phyloP scores from a whole-genome alignment of 2,113 vertebrate genomes.

The Rhodinocichla rosea region DNA sequence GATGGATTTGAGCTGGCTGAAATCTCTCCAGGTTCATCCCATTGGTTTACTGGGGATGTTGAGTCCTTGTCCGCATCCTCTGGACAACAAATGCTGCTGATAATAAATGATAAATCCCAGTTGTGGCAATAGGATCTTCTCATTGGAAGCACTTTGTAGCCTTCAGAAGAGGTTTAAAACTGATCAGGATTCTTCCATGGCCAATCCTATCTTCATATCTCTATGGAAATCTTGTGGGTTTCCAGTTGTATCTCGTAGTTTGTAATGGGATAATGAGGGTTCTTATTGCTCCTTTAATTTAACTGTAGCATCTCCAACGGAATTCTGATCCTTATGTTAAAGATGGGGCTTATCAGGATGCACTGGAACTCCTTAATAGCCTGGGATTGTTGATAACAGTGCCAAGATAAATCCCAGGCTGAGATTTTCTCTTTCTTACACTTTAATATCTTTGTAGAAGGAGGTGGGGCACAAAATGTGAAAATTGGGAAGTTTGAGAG shows the following conservation, averaged over 20 bases:
- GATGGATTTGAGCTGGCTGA: background rate
- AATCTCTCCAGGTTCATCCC: background rate
- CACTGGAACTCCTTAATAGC: constrained; percentile 25
- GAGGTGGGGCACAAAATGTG: background rate
- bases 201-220: background rate
- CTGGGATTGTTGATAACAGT: background rate
- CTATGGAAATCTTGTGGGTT: background rate
- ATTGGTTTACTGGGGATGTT: fast-evolving
- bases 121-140: background rate
- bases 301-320: background rate
- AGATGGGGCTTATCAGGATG: constrained; percentile 45
- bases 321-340: background rate
- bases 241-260: background rate
- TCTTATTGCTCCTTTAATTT: constrained; percentile 43
- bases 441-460: background rate
- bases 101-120: background rate
- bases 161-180: background rate
- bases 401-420: background rate
- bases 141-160: background rate
- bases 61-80: background rate
- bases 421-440: background rate
- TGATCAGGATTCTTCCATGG: background rate
- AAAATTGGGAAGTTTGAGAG: background rate
- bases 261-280: constrained; percentile 35
- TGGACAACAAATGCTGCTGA: fast-evolving